A percentile compares a stretch with the other conserved stretches of the same genome.
phyloP scores from a whole-genome alignment of 2,113 vertebrate species.

The Crotalus tigris region DNA sequence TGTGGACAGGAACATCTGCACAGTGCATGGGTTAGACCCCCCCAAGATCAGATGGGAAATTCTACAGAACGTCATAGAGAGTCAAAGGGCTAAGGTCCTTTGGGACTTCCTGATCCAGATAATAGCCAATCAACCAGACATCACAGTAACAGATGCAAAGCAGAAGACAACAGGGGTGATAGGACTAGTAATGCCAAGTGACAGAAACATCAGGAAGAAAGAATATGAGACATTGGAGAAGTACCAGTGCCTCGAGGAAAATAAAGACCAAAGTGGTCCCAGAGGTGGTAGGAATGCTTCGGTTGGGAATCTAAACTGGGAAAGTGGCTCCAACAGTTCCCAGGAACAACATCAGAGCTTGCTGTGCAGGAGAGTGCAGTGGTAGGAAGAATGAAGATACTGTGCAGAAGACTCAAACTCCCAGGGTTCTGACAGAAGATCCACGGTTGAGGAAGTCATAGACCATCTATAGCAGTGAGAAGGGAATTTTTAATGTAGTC shows the following conservation, averaged over 20 bases:
- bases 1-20: no score
- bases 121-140: no score
- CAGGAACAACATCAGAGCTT: background rate
- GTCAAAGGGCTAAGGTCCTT: no score
- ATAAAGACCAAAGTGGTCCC: background rate
- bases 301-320: background rate
- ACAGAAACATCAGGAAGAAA: background rate
- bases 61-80: no score
- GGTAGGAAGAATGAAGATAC: background rate
- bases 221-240: background rate
- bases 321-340: background rate
- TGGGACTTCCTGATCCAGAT: no score
- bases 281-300: background rate
- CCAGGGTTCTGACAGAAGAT: background rate
- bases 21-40: no score
- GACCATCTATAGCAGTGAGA: background rate
- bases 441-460: background rate
- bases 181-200: no score
- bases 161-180: no score
- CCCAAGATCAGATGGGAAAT: no score
- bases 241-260: background rate
- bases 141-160: no score
- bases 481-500: background rate
- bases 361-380: background rate
- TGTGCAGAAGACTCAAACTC: background rate